Conservation (phyloP, 2,888 invertebrate genomes). For the Norana najaformis region DNA sequence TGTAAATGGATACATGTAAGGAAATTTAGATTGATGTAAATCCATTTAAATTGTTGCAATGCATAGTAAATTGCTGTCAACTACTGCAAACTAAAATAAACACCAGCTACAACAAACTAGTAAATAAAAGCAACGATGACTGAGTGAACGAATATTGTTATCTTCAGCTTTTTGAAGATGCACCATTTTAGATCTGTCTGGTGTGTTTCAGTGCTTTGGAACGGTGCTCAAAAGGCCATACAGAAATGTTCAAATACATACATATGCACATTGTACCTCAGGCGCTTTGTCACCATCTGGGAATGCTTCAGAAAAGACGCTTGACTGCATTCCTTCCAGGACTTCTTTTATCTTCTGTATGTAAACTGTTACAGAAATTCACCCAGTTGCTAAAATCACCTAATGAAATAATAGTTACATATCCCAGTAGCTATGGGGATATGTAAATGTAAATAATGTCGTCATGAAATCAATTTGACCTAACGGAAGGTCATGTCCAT, state of each 20-base stretch:
- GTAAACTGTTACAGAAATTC: slow-evolving; percentile 36
- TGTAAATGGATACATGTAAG: not conserved
- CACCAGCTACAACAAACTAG: not conserved
- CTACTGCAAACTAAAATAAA: not conserved
- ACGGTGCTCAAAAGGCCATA: not conserved
- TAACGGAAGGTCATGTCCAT: not conserved
- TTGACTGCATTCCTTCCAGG: slow-evolving; percentile 38
- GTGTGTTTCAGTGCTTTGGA: not conserved
- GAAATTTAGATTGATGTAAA: not conserved
- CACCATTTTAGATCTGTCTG: not conserved
- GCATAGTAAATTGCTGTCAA: not conserved
- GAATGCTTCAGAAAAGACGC: slow-evolving; percentile 37
- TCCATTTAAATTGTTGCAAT: not conserved
- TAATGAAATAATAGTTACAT: not conserved
- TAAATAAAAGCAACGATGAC: not conserved
- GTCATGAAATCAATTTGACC: not conserved
- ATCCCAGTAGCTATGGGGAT: not conserved
- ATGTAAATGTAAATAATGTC: not conserved
- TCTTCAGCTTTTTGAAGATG: not conserved
- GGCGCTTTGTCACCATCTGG: not conserved
- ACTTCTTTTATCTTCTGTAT: slow-evolving; percentile 39
- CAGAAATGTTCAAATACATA: not conserved
- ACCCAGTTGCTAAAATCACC: not conserved
- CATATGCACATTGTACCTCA: not conserved
- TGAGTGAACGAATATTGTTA: not conserved